Evolutionary conservation across 1,140 invertebrate genomes (phyloP).

Genomic region (Panagrolaimus sp.): DNA sequence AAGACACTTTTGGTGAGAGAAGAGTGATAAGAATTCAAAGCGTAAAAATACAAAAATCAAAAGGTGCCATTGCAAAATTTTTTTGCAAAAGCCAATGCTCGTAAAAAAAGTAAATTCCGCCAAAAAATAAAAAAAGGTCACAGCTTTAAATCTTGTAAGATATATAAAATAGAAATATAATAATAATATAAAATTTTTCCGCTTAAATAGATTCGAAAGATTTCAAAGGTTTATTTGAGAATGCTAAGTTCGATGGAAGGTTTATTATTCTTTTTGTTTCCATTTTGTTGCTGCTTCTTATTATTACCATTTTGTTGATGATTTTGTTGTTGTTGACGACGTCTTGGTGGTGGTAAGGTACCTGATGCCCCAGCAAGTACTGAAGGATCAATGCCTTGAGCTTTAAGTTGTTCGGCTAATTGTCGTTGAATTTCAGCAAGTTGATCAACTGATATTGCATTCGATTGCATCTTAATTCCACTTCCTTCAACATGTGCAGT

Average conservation of each 20-base stretch:
- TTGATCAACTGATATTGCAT: conserved; percentile 51
- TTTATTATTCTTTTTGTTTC: too few species aligned
- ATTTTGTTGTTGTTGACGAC: background rate
- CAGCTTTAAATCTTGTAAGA: too few species aligned
- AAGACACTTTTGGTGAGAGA: too few species aligned
- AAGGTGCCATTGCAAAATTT: too few species aligned
- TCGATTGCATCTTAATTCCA: conserved; percentile 51
- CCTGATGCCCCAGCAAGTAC: background rate
- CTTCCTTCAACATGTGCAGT: conserved; percentile 37
- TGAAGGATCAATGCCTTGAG: conserved; percentile 30
- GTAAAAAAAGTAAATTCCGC: too few species aligned
- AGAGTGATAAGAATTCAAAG: too few species aligned
- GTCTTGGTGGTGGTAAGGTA: background rate
- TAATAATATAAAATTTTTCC: too few species aligned
- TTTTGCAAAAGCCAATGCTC: too few species aligned
- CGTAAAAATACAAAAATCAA: too few species aligned
- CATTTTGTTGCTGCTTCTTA: background rate
- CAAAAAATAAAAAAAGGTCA: too few species aligned
- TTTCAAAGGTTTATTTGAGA: background rate
- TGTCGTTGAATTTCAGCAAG: conserved; percentile 49
- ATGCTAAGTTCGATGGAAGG: conserved; percentile 4
- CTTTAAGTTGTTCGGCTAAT: conserved; percentile 35
- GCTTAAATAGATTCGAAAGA: too few species aligned
- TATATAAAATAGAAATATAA: too few species aligned
- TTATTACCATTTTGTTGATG: background rate